Base-by-base conservation (phyloP, 2,888 invertebrate species). In the Caenorhabditis sp. region DNA sequence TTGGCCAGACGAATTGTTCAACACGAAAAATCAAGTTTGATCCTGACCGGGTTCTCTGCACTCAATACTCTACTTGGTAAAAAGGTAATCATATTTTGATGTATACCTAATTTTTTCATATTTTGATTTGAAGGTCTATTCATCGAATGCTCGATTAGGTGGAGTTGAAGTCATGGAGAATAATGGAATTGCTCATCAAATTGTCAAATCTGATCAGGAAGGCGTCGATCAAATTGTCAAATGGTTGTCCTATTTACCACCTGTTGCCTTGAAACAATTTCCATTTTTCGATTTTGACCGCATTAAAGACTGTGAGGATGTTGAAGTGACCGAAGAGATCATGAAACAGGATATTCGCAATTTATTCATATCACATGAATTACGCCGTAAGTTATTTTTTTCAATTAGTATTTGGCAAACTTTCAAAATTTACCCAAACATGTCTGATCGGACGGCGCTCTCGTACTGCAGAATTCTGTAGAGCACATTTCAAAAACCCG, bases 91-190 rank as follows among this genome's bases (percentile, higher is more conserved):
- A 17, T 57, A 51, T 37, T 43, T 54, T 43, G 12, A 31, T 12
- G 37, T 14, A 10, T 58, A 12, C 24, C 4, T 6, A 36, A 17
- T 23, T 24, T 23, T 17, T 24, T 10, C 31, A 4, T 10, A 31
- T 31, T 31, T 26, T 62, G 5, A 6, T 53, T 54, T 95, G 2
- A 58, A 77, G 83, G 97, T 99, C 1, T 99, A 99, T 90, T 95
- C 97, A 4, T 95, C 95, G 66, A 99, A 99, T 90, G 96, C 95
- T 89, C 99, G 99, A 89, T 90, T 99, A 26, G 99, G 99, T 31
- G 99, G 96, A n/a, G 68, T 74, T 23, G 96, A 99, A 90, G 96
- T 99, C 71, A 99, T 99, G 97, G 93, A 94, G 90, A 94, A 96
- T 89, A 99, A 99, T 88, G 99, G 99, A 8, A 93, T 99, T 1